Evolutionary conservation across 1,140 invertebrate genomes (phyloP), one percentile per base, ranked within the genome.

Genomic region (Drosophila tsacasi): DNA sequence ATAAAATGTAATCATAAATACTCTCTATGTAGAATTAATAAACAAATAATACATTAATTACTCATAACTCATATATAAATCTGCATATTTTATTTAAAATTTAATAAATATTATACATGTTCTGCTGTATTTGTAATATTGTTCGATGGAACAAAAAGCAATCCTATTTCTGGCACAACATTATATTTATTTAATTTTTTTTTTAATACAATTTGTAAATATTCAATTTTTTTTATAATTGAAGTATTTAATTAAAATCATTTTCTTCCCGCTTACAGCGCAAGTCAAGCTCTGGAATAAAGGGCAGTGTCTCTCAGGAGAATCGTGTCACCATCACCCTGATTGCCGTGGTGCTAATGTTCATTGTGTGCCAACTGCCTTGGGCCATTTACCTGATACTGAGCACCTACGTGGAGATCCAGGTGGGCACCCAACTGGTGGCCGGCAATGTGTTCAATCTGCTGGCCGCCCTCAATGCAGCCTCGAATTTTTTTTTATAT

Each of bases 401-500:
- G 12, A 60, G 54, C 17, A 79, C 85, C 42, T 77, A 84, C 21
- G 62, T 79, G 47, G 21, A 77, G 0, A 86, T 93, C 8, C 82
- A 86, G 27, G 1, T 13, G n/a, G 83, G 86, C 55, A 68, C 89
- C n/a, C 80, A 87, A 47, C 19, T 55, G 37, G 67, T 93, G 10
- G 81, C 96, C 3, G 95, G 95, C 10, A 97, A 97, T 93, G 94
- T 97, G 27, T 96, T 95, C 91, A 97, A 97, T 92, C 93, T 97
- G 23, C 93, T 97, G 21, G 94, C 96, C 9, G 94, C 95, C 35
- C 93, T 97, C 39, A 97, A 97, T 93, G 95, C 96, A 3, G 94
- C 95, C 15, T 94, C 94, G 3, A 97, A 97, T 93, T 97, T 97
- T 93, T 93, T 97, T 54, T 93, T 97, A 39, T 97, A 97, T 92